Percentiles rank a stretch among this genome's conserved stretches.
phyloP scores from a whole-genome alignment of 92 coral and sea anemone genomes.

The Umimayanthus kanabou region DNA sequence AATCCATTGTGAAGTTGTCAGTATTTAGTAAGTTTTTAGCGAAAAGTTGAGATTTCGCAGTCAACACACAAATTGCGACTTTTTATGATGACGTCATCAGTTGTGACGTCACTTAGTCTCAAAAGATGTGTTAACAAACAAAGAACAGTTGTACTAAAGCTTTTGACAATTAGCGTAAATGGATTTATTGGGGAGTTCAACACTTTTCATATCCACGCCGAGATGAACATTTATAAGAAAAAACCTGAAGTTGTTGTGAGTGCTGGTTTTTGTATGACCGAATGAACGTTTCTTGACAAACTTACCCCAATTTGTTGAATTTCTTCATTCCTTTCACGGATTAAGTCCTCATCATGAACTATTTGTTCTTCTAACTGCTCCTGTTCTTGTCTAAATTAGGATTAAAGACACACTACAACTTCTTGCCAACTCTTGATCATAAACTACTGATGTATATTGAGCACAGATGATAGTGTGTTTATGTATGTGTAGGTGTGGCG shows the following conservation, averaged over 20 bases:
- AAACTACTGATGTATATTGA: not conserved
- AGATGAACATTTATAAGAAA: not conserved
- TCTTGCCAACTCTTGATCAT: not conserved
- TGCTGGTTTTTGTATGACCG: not conserved
- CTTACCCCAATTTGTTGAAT: constrained; percentile 86
- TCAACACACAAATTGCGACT: too few relatives aligned
- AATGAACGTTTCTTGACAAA: too few relatives aligned
- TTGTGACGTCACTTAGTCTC: too few relatives aligned
- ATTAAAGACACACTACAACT: not conserved
- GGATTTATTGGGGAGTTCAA: too few relatives aligned
- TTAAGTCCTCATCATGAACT: constrained; percentile 76
- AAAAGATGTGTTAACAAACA: too few relatives aligned
- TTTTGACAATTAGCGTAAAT: too few relatives aligned
- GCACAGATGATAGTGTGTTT: not conserved
- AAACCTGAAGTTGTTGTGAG: not conserved
- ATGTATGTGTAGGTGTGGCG: too few relatives aligned
- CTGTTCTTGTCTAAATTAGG: constrained; percentile 65
- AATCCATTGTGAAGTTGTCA: too few relatives aligned
- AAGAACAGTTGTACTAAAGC: too few relatives aligned
- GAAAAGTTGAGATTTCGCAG: too few relatives aligned
- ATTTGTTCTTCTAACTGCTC: constrained; percentile 81
- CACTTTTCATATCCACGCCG: not conserved
- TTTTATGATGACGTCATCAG: too few relatives aligned
- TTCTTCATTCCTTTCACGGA: constrained; percentile 89
- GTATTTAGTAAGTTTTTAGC: too few relatives aligned